Conservation (phyloP, 2,797 vertebrate species). For the Poliocrania exsul region DNA sequence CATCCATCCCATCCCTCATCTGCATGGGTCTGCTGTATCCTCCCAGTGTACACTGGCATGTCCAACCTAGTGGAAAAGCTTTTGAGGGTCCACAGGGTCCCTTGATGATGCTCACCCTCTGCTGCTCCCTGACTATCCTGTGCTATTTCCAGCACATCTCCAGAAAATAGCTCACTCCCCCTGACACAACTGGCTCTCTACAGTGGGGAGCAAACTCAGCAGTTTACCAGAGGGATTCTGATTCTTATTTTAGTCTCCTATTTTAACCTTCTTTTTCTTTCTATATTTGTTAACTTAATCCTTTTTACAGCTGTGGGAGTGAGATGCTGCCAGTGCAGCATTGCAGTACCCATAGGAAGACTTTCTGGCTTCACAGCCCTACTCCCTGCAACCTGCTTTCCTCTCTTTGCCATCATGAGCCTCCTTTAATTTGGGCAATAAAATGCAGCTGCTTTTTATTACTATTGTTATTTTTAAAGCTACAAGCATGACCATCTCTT, state of each 20-base stretch:
- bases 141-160: slow-evolving; percentile 40
- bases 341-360: background rate
- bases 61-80: background rate
- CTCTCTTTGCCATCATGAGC: background rate
- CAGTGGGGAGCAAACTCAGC: background rate
- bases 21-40: rapidly evolving
- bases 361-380: background rate
- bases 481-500: background rate
- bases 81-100: background rate
- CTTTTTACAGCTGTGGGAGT: background rate
- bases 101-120: background rate
- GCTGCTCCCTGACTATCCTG: background rate
- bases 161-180: slow-evolving; percentile 42
- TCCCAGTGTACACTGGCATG: background rate
- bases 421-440: background rate
- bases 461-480: background rate
- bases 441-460: background rate
- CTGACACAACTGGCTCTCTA: background rate
- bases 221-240: slow-evolving; percentile 62
- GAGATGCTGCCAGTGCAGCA: background rate
- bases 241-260: slow-evolving; percentile 59
- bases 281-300: slow-evolving; percentile 41
- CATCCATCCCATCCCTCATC: background rate
- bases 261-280: slow-evolving; percentile 39
- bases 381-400: background rate